These are phyloP conservation scores for Erpobdella octoculata DNA, from an alignment of 2,888 invertebrate species.

Conservation along the genomic window DNA sequence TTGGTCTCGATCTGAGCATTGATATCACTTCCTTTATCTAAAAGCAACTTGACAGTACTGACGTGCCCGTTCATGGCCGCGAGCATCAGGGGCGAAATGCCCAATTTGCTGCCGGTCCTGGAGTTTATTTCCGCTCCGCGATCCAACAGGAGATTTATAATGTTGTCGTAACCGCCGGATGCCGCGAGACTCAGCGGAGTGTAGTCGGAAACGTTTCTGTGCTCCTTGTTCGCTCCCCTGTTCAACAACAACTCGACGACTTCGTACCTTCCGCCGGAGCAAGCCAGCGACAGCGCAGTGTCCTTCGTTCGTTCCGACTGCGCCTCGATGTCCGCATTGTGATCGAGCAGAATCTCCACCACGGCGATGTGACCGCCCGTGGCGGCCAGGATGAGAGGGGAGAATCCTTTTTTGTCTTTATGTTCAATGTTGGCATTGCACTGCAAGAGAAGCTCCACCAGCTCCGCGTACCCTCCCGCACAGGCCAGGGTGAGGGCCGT, in stretches of 20 bases:
- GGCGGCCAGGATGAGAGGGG: conserved; percentile 89
- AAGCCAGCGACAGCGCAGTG: conserved; percentile 90
- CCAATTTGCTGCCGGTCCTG: conserved; percentile 75
- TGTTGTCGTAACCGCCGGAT: conserved; percentile 95
- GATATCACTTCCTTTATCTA: conserved; percentile 97
- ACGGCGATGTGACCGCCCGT: conserved; percentile 83
- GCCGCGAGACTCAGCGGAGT: conserved; percentile 97
- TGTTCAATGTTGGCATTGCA: conserved; percentile 94
- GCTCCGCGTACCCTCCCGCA: conserved; percentile 82
- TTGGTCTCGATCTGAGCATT: conserved; percentile 98
- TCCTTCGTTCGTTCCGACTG: conserved; percentile 98
- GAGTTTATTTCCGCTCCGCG: conserved; percentile 98
- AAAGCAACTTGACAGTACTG: conserved; percentile 81
- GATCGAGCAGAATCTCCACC: conserved; percentile 83
- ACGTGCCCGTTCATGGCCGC: conserved; percentile 98
- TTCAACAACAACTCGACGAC: conserved; percentile 82
- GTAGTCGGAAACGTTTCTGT: conserved; percentile 96
- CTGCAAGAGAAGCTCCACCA: conserved; percentile 80
- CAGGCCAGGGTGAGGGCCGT: conserved; percentile 94
- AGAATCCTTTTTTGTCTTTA: conserved; percentile 93
- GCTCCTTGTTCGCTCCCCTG: conserved; percentile 82
- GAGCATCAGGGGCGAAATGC: conserved; percentile 96
- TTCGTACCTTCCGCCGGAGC: conserved; percentile 92
- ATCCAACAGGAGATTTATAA: conserved; percentile 82
- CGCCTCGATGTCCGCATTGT: conserved; percentile 93